phyloP scores from a whole-genome alignment of 1,140 invertebrate genomes.

The Drosophila jambulina region DNA sequence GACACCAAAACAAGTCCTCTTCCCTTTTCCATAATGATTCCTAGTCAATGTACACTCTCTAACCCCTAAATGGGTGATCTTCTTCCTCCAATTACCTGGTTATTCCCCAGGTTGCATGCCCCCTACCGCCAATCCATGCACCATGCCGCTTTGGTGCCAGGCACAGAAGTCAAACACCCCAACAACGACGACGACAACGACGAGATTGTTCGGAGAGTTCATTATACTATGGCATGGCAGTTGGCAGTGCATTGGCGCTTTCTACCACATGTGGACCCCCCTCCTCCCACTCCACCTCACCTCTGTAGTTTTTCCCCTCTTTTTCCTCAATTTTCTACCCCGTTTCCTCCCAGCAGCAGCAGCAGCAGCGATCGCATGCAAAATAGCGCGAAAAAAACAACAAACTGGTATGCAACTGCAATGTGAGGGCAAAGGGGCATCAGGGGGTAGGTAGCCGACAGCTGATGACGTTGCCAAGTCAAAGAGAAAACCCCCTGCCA shows the following conservation, averaged over 20 bases:
- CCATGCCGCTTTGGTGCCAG: slow-evolving; percentile 25
- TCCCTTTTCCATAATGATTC: neutral
- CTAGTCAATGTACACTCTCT: neutral
- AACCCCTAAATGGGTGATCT: slow-evolving; percentile 1
- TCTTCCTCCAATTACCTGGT: slow-evolving; percentile 29
- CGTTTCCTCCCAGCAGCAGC: slow-evolving; percentile 4
- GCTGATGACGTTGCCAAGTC: slow-evolving; percentile 60
- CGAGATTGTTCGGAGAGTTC: slow-evolving; percentile 55
- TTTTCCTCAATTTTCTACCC: slow-evolving; percentile 3
- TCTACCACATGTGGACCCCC: slow-evolving; percentile 52
- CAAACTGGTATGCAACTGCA: slow-evolving; percentile 70
- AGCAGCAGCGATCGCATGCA: slow-evolving; percentile 53
- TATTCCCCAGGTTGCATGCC: slow-evolving; percentile 16
- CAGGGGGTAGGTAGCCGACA: slow-evolving; percentile 9
- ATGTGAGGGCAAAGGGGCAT: neutral
- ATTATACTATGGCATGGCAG: slow-evolving; percentile 50
- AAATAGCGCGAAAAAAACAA: slow-evolving; percentile 66
- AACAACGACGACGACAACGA: slow-evolving; percentile 7
- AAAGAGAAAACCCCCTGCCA: slow-evolving; percentile 39
- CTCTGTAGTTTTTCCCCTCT: neutral
- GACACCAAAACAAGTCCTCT: no score
- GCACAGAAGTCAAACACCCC: slow-evolving; percentile 64
- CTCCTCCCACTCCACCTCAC: neutral
- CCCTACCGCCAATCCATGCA: neutral
- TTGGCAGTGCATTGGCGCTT: slow-evolving; percentile 53